These are phyloP conservation scores for Larimichthys crocea DNA, from an alignment of 2,113 vertebrate genomes.

Conservation along the genomic window DNA sequence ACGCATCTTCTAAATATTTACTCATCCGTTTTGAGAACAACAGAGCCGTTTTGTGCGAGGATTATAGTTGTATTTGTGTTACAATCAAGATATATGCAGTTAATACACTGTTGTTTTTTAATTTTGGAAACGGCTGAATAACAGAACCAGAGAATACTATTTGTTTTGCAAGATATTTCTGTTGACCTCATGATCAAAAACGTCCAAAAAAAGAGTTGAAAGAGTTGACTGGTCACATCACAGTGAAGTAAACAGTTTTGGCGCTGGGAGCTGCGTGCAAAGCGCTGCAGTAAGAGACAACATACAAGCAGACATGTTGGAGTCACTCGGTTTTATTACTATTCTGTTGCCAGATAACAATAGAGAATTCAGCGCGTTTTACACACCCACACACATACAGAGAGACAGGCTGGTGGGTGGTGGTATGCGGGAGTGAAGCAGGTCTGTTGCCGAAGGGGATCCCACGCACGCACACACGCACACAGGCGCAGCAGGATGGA, in stretches of 20 bases:
- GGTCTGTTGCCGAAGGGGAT: conserved; percentile 66
- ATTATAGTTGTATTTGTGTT: neutral
- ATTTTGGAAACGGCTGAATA: neutral
- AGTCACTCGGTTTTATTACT: conserved; percentile 90
- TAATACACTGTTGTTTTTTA: neutral
- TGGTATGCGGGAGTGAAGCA: neutral
- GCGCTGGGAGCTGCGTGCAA: conserved; percentile 79
- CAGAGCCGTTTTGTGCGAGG: neutral
- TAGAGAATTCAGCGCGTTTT: conserved; percentile 46
- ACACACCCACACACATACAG: neutral
- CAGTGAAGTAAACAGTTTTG: neutral
- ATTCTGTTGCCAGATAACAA: conserved; percentile 86
- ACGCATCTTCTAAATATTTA: neutral
- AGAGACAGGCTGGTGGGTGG: neutral
- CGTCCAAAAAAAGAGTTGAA: neutral
- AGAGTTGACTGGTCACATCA: neutral
- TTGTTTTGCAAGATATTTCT: neutral
- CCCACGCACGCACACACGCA: conserved; percentile 61
- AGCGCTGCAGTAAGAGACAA: conserved; percentile 80
- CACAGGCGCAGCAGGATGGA: conserved; percentile 30
- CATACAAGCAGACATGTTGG: conserved; percentile 89
- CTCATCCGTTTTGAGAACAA: neutral
- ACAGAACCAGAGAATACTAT: neutral
- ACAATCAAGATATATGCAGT: neutral
- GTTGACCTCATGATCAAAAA: neutral